phyloP scores from a whole-genome alignment of 2,888 invertebrate genomes.

The Gymnosoma rotundatum region DNA sequence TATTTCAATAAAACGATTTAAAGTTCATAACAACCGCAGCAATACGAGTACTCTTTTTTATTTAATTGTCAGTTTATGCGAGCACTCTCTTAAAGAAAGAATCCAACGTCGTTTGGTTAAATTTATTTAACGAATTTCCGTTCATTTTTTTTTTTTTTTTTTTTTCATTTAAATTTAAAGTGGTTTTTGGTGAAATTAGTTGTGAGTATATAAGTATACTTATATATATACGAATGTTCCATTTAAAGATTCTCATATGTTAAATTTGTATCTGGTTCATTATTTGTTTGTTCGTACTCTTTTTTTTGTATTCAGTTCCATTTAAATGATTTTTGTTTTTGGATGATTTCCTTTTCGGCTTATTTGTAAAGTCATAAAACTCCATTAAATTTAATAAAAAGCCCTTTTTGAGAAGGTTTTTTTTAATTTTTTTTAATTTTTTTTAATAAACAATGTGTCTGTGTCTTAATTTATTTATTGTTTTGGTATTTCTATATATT shows the following conservation, averaged over 20 bases:
- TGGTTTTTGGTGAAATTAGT: constrained; percentile 38
- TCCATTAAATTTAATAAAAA: constrained; percentile 25
- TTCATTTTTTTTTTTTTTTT: constrained; percentile 7
- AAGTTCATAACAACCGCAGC: neutral
- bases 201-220: constrained; percentile 17
- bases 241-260: constrained; percentile 52
- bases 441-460: too few relatives aligned
- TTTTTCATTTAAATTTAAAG: constrained; percentile 41
- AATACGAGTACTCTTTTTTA: neutral
- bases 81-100: constrained; percentile 19
- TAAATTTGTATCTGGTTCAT: neutral
- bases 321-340: constrained; percentile 5
- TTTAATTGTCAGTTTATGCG: neutral
- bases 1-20: neutral
- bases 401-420: too few relatives aligned
- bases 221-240: constrained; percentile 25
- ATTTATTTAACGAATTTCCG: constrained; percentile 50
- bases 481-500: too few relatives aligned
- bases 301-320: constrained; percentile 1
- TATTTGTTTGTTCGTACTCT: neutral
- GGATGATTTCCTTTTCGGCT: constrained; percentile 41
- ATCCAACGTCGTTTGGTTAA: neutral
- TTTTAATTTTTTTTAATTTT: too few relatives aligned
- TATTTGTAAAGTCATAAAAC: constrained; percentile 25
- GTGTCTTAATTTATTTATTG: too few relatives aligned